Evolutionary conservation across 1,140 invertebrate species (phyloP), one percentile per base, ranked within the genome.

Genomic region (Drosophila willistoni): DNA sequence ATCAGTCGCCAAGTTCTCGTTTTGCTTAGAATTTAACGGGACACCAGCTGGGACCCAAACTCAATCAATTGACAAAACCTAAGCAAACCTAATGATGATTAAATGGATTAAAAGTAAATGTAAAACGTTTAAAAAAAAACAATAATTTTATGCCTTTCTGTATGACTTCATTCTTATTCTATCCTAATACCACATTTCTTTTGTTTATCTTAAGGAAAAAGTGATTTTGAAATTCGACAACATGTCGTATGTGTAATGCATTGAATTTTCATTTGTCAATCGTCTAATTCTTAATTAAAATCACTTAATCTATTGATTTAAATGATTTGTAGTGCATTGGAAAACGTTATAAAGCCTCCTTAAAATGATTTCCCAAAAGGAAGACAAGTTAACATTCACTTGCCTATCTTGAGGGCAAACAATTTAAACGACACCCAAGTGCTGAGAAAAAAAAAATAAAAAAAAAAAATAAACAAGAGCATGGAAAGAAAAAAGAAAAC

Each of bases 371-470:
- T 22, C 17, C 29, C 36, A 7, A 25, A 13, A 22, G 63, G 63
- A 10, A 47, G 44, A 47, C 14, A 19, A 47, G 14, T 19, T 47
- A 3, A 7, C 44, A 22, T 47, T 47, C 44, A 19, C 9, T 47
- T 47, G 17, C 17, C 17, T 10, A 9, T 51, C 17, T 51, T 19
- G 54, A 68, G 64, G 71, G 67, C 42, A 67, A 65, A 64, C 71
- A 71, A 69, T 62, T 75, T 61, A 75, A 71, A 44, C 51, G 73
- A 64, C 61, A 54, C 25, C 41, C 9, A 19, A 19, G 47, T 22
- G 44, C 9, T 1, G 4, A 51, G 3, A 1, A 19, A 22, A 51
- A 19, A 12, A 19, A 47, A 19, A 7, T 4, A 25, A 25, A 25
- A 25, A 25, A 4, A 17, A 7, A 25, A 25, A 25, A 4, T 9